Conservation (phyloP, 2,888 invertebrate species). For the Conchocele bisecta region DNA sequence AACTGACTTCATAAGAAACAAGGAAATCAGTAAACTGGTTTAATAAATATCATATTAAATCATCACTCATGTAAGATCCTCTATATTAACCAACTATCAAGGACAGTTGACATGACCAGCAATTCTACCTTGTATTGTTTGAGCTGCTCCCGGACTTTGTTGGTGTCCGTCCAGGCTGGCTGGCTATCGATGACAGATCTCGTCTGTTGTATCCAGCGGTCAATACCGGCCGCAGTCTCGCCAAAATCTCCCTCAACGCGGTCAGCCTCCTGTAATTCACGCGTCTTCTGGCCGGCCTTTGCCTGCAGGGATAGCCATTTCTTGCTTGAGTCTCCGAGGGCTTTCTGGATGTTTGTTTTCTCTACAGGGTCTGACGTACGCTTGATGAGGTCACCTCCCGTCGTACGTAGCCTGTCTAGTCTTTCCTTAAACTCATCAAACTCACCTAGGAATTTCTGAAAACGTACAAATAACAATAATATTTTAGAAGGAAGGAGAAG, state of each 20-base stretch:
- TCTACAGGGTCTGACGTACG: constrained; percentile 69
- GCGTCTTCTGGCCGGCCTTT: constrained; percentile 63
- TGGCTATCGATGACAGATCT: constrained; percentile 59
- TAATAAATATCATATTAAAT: no score
- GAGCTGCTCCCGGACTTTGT: constrained; percentile 68
- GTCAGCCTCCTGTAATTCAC: constrained; percentile 72
- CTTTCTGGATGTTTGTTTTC: constrained; percentile 72
- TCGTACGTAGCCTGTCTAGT: constrained; percentile 67
- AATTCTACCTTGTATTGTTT: constrained; percentile 69
- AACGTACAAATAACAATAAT: no score
- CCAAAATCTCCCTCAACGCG: constrained; percentile 67
- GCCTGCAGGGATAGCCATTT: constrained; percentile 73
- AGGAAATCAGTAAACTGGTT: no score
- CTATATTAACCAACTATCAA: no score
- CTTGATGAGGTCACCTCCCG: constrained; percentile 72
- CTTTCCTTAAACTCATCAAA: constrained; percentile 72
- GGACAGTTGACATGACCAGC: no score
- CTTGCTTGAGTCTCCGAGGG: constrained; percentile 69
- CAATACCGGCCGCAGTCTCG: constrained; percentile 64
- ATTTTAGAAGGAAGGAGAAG: no score
- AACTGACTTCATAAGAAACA: no score
- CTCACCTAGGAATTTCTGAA: constrained; percentile 68
- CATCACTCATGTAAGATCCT: no score
- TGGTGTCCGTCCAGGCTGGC: constrained; percentile 67
- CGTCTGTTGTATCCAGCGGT: constrained; percentile 67